phyloP scores from a whole-genome alignment of 37 sponge, comb jelly and placozoan genomes.

The Petrosia ficiformis region DNA sequence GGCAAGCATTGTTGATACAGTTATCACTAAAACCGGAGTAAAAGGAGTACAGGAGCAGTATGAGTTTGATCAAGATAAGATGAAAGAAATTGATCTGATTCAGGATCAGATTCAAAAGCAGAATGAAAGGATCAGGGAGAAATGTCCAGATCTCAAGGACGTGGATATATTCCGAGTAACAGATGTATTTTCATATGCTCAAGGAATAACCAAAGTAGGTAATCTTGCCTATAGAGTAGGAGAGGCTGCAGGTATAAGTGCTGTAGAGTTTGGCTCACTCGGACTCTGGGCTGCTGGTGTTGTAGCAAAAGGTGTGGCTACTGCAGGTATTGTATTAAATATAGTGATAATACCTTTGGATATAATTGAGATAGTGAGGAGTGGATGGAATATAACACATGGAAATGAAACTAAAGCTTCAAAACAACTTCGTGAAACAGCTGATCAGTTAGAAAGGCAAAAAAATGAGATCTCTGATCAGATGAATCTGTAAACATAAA shows the following conservation, averaged over 20 bases:
- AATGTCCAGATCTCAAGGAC: not conserved
- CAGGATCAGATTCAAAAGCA: not conserved
- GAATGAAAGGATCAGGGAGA: not conserved
- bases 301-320: not conserved
- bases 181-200: not conserved
- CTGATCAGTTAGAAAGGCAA: not conserved
- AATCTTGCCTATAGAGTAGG: not conserved
- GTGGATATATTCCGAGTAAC: no score
- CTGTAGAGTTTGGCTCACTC: not conserved
- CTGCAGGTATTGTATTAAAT: not conserved
- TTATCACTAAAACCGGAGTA: not conserved
- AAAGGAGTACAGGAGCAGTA: not conserved
- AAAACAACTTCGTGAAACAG: not conserved
- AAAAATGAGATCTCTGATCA: no score
- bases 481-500: not conserved
- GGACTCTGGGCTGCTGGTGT: not conserved
- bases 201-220: not conserved
- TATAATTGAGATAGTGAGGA: not conserved
- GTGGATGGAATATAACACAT: not conserved
- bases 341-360: not conserved
- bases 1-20: not conserved
- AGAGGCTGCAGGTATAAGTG: not conserved
- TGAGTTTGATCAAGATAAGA: not conserved
- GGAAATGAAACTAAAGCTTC: not conserved
- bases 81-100: not conserved